These are phyloP conservation scores for Streblospio benedicti DNA, from an alignment of 1,140 invertebrate genomes.

Conservation along the genomic window DNA sequence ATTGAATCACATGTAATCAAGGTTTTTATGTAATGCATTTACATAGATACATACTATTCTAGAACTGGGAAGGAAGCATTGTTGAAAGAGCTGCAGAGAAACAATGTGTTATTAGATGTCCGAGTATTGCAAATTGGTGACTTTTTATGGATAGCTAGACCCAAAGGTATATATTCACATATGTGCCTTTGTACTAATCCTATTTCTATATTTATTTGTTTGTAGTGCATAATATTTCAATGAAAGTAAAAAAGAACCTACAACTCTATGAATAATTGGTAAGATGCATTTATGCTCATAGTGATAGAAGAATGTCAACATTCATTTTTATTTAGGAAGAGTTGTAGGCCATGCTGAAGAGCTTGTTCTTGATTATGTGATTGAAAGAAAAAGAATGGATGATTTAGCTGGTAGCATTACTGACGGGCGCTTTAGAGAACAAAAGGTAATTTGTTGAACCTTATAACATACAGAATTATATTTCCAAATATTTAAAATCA, in stretches of 20 bases:
- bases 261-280: neutral
- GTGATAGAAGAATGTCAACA: neutral
- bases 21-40: neutral
- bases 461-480: slow-evolving; percentile 1
- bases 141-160: slow-evolving; percentile 83
- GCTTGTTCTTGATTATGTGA: slow-evolving; percentile 77
- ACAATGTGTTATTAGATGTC: slow-evolving; percentile 66
- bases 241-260: neutral
- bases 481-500: neutral
- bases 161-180: neutral
- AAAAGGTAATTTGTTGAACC: slow-evolving; percentile 58
- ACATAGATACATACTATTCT: neutral
- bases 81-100: slow-evolving; percentile 55
- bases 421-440: slow-evolving; percentile 87
- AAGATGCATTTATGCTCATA: neutral
- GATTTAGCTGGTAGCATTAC: slow-evolving; percentile 82
- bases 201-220: neutral
- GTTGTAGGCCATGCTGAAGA: slow-evolving; percentile 26
- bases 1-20: too few relatives aligned
- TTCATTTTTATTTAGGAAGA: neutral
- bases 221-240: neutral
- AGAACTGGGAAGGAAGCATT: slow-evolving; percentile 26
- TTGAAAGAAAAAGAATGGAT: slow-evolving; percentile 90
- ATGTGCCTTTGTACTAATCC: neutral
- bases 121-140: slow-evolving; percentile 80